These are phyloP conservation scores for Plebejus argus DNA, from an alignment of 2,888 invertebrate genomes.

Conservation along the genomic window DNA sequence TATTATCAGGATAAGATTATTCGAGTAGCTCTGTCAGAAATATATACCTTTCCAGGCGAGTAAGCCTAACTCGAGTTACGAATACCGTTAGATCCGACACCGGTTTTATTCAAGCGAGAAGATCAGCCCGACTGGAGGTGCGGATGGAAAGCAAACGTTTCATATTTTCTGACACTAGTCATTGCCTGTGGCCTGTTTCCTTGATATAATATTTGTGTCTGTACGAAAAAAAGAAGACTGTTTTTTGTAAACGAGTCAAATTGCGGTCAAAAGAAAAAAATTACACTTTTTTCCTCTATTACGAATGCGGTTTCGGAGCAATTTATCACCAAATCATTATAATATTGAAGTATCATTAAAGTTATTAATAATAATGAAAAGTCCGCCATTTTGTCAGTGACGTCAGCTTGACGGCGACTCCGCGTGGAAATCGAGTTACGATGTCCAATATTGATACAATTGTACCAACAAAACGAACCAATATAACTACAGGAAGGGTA, in stretches of 20 bases:
- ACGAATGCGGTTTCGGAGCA: neutral
- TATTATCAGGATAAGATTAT: neutral
- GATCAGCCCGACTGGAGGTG: slow-evolving; percentile 18
- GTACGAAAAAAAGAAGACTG: neutral
- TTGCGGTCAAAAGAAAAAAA: neutral
- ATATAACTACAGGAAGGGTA: slow-evolving; percentile 58
- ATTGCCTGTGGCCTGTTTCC: neutral
- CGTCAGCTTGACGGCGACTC: slow-evolving; percentile 56
- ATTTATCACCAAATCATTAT: neutral
- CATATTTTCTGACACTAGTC: neutral
- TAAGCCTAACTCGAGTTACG: neutral
- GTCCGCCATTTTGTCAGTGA: slow-evolving; percentile 52
- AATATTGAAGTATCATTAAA: neutral
- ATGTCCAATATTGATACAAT: slow-evolving; percentile 75
- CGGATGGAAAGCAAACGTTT: neutral
- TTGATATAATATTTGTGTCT: neutral
- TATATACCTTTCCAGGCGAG: slow-evolving; percentile 18
- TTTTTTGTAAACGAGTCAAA: no score
- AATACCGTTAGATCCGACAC: slow-evolving; percentile 4
- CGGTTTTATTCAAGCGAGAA: slow-evolving; percentile 21
- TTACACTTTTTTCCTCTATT: neutral
- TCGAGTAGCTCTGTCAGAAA: slow-evolving; percentile 19
- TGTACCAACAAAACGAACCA: slow-evolving; percentile 66
- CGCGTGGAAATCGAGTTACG: slow-evolving; percentile 67
- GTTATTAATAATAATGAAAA: slow-evolving; percentile 5